A percentile compares a stretch with the other conserved stretches of the same genome.
Evolutionary conservation across 2,888 invertebrate genomes (phyloP).

Genomic region (Pseudococcus viburni): DNA sequence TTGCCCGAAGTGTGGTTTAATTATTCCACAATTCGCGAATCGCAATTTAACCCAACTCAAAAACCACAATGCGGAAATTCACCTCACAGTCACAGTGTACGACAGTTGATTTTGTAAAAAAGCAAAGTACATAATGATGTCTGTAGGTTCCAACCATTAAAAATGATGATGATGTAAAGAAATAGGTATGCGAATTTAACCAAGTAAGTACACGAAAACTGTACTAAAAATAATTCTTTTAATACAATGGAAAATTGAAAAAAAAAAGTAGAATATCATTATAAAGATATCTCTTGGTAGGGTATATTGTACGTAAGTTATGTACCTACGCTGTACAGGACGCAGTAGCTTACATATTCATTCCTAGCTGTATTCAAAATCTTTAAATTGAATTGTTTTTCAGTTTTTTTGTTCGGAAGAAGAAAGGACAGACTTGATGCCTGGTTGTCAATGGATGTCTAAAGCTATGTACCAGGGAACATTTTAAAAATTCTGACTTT

Average conservation of each 20-base stretch:
- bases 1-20: constrained; percentile 10
- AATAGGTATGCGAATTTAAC: not conserved
- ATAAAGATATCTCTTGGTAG: too few species aligned
- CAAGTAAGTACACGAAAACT: not conserved
- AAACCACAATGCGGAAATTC: not conserved
- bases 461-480: too few species aligned
- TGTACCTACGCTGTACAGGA: too few species aligned
- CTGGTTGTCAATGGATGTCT: too few species aligned
- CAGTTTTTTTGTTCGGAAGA: too few species aligned
- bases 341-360: too few species aligned
- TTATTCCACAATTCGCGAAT: not conserved
- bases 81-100: not conserved
- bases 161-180: not conserved
- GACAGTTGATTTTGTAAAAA: not conserved
- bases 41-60: not conserved
- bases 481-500: too few species aligned
- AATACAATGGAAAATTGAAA: not conserved
- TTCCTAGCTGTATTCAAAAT: too few species aligned
- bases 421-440: too few species aligned
- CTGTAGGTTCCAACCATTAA: not conserved
- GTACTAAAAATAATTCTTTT: not conserved
- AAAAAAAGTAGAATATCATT: not conserved
- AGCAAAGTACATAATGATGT: not conserved
- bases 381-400: too few species aligned
- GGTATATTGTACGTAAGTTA: too few species aligned